phyloP scores from a whole-genome alignment of 2,888 invertebrate genomes.

The Cryptosula pallasiana region DNA sequence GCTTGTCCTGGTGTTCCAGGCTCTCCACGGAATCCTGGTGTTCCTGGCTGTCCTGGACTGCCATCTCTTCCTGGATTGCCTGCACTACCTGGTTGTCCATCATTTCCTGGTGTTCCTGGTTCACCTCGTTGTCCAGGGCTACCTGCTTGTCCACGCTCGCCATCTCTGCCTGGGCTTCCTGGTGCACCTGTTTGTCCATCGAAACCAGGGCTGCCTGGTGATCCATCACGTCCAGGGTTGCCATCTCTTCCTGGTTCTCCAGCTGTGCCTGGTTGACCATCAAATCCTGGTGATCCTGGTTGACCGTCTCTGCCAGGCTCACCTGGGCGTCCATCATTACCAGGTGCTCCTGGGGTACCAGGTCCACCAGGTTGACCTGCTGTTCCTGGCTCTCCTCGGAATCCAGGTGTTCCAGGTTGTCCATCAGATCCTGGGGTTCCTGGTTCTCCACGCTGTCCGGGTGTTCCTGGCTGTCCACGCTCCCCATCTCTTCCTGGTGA shows the following conservation, averaged over 20 bases:
- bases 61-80: slow-evolving; percentile 17
- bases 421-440: neutral
- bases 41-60: neutral
- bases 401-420: slow-evolving; percentile 27
- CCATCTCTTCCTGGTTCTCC: neutral
- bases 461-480: neutral
- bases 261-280: slow-evolving; percentile 19
- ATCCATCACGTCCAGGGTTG: neutral
- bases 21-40: slow-evolving; percentile 8
- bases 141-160: slow-evolving; percentile 14
- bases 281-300: slow-evolving; percentile 23
- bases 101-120: neutral
- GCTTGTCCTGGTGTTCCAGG: slow-evolving; percentile 18
- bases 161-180: slow-evolving; percentile 20
- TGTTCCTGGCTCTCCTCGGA: neutral
- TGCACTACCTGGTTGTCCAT: neutral
- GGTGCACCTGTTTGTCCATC: slow-evolving; percentile 25
- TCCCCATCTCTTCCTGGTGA: neutral
- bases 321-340: slow-evolving; percentile 25
- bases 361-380: neutral
- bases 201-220: slow-evolving; percentile 2
- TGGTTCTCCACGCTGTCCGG: neutral
- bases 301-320: slow-evolving; percentile 19
- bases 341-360: slow-evolving; percentile 4
- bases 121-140: neutral